These are phyloP conservation scores for Cremastinae sp. DNA, from an alignment of 2,888 invertebrate species.

Conservation along the genomic window DNA sequence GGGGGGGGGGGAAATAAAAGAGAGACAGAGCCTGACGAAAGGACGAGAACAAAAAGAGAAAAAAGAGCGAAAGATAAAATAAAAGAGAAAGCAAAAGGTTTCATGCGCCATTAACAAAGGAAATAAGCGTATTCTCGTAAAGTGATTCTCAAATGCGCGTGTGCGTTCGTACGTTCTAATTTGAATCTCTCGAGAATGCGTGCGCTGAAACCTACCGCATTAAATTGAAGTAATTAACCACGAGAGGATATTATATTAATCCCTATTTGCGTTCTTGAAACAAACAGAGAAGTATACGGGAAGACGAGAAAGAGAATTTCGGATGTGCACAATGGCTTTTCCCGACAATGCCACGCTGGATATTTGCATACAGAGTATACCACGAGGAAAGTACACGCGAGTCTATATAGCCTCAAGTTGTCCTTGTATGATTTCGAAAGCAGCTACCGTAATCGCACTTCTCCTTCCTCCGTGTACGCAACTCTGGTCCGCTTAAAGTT, in stretches of 20 bases:
- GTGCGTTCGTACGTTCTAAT: background rate
- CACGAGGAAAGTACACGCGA: background rate
- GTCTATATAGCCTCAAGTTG: background rate
- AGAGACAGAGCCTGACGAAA: conserved; percentile 20
- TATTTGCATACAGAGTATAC: conserved; percentile 13
- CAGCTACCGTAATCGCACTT: conserved; percentile 24
- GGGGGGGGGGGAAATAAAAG: too few relatives aligned
- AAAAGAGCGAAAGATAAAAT: conserved; percentile 19
- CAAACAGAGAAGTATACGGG: background rate
- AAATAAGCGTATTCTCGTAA: too few relatives aligned
- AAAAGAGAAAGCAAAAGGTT: conserved; percentile 11
- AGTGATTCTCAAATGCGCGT: background rate
- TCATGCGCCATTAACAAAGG: background rate
- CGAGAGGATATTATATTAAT: conserved; percentile 50
- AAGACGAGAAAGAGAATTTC: conserved; percentile 16
- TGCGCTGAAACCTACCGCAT: conserved; percentile 20
- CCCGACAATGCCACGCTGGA: conserved; percentile 15
- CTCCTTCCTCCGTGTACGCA: conserved; percentile 5
- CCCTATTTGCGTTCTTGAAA: conserved; percentile 41
- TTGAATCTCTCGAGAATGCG: conserved; percentile 2
- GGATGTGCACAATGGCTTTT: conserved; percentile 37
- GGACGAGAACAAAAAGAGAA: conserved; percentile 4
- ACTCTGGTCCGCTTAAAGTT: conserved; percentile 32
- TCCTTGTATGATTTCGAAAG: conserved; percentile 20
- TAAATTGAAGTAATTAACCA: conserved; percentile 49